Evolutionary conservation across 2,888 invertebrate species (phyloP).

Genomic region (Neria commutata): DNA sequence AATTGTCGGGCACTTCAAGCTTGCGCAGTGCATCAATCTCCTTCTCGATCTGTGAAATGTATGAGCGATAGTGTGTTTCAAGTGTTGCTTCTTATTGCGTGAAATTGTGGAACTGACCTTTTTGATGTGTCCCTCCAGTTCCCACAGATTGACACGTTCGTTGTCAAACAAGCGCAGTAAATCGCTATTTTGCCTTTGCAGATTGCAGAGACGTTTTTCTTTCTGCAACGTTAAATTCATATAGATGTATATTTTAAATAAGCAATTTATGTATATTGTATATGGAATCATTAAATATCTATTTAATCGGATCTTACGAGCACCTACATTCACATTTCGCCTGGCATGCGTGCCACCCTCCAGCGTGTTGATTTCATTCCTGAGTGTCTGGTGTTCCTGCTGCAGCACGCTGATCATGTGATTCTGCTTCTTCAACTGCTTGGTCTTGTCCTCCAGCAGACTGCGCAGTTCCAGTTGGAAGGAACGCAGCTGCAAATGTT

Average conservation of each 20-base stretch:
- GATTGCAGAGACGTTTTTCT: slow-evolving; percentile 42
- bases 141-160: slow-evolving; percentile 58
- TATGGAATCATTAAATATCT: too few species aligned
- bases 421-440: slow-evolving; percentile 56
- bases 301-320: too few species aligned
- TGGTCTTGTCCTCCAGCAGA: slow-evolving; percentile 55
- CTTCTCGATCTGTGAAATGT: slow-evolving; percentile 53
- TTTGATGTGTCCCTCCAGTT: slow-evolving; percentile 65
- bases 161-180: slow-evolving; percentile 45
- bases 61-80: neutral
- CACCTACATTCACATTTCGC: slow-evolving; percentile 46
- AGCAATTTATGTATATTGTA: too few species aligned
- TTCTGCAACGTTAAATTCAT: slow-evolving; percentile 34
- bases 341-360: slow-evolving; percentile 57
- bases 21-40: slow-evolving; percentile 55
- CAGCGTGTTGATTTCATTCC: slow-evolving; percentile 50
- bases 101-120: slow-evolving; percentile 40
- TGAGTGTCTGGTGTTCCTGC: slow-evolving; percentile 53
- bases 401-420: slow-evolving; percentile 56
- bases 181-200: slow-evolving; percentile 49
- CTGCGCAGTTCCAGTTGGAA: slow-evolving; percentile 52
- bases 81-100: neutral
- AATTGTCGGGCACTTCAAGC: slow-evolving; percentile 64
- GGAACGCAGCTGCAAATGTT: slow-evolving; percentile 46
- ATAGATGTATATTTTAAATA: neutral